These are phyloP conservation scores for Bombus haemorrhoidalis DNA, from an alignment of 1,140 invertebrate genomes.

Conservation along the genomic window DNA sequence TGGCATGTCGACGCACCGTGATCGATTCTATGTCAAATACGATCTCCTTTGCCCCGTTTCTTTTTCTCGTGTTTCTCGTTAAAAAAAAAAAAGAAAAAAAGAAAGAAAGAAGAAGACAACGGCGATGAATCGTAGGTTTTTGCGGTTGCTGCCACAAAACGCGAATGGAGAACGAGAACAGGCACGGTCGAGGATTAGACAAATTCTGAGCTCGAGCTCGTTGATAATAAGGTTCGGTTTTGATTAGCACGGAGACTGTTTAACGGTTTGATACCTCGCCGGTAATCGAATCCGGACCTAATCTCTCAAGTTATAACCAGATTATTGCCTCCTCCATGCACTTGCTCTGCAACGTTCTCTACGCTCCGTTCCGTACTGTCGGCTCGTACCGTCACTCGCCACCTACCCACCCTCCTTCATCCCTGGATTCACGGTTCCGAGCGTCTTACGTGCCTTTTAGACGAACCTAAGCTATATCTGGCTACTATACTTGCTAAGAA, in stretches of 20 bases:
- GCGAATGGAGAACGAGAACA: constrained; percentile 35
- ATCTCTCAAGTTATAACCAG: constrained; percentile 84
- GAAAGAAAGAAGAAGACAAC: too few species aligned
- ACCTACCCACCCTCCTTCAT: constrained; percentile 13
- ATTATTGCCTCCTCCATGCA: constrained; percentile 83
- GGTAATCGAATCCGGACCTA: constrained; percentile 83
- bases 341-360: constrained; percentile 76
- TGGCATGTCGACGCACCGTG: not conserved
- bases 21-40: not conserved
- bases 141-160: not conserved
- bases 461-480: not conserved
- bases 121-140: not conserved
- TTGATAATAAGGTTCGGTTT: constrained; percentile 83
- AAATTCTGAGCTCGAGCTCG: constrained; percentile 72
- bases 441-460: constrained; percentile 24
- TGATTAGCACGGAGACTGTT: constrained; percentile 84
- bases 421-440: not conserved
- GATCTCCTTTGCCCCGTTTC: not conserved
- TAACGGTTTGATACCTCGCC: constrained; percentile 84
- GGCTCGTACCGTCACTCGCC: constrained; percentile 65
- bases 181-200: constrained; percentile 56
- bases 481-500: too few species aligned
- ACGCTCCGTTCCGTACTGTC: constrained; percentile 73
- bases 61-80: too few species aligned
- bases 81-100: too few species aligned